These are phyloP conservation scores for Ancistrus triradiatus DNA, from an alignment of 2,113 vertebrate genomes.

Conservation along the genomic window DNA sequence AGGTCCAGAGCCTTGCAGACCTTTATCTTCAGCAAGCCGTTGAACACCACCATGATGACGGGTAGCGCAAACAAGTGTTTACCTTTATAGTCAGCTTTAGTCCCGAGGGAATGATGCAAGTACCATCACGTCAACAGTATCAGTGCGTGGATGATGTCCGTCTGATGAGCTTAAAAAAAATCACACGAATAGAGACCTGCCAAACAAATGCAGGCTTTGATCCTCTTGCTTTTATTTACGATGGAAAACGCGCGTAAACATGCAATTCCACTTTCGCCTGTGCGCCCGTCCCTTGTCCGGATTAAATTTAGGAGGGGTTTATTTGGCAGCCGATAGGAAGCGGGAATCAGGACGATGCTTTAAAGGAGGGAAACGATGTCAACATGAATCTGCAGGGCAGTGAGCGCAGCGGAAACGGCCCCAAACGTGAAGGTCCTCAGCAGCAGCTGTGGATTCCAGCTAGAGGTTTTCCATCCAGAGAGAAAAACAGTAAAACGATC, in stretches of 20 bases:
- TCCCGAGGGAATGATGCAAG: conserved; percentile 14
- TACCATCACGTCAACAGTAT: conserved; percentile 34
- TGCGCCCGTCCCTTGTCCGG: background rate
- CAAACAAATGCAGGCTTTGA: conserved; percentile 26
- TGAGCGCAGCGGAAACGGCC: conserved; percentile 33
- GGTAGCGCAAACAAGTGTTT: conserved; percentile 13
- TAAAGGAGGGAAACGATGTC: conserved; percentile 1
- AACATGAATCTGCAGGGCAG: background rate
- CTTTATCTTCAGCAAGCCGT: conserved; percentile 94
- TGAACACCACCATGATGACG: conserved; percentile 94
- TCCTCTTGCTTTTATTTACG: conserved; percentile 58
- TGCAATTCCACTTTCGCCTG: conserved; percentile 29
- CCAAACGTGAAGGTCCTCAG: conserved; percentile 34
- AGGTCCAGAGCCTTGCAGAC: conserved; percentile 96
- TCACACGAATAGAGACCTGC: no score
- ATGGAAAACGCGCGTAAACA: conserved; percentile 46
- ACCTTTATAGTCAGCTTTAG: conserved; percentile 24
- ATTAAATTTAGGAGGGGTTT: background rate
- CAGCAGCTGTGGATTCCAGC: conserved; percentile 34
- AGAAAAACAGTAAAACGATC: conserved; percentile 52
- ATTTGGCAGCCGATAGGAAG: background rate
- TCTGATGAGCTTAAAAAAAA: conserved; percentile 7
- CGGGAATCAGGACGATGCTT: conserved; percentile 1
- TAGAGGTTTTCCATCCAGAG: conserved; percentile 45
- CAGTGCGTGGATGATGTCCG: background rate